These are phyloP conservation scores for Strigamia maritima DNA, from an alignment of 2,888 invertebrate genomes.

Conservation along the genomic window DNA sequence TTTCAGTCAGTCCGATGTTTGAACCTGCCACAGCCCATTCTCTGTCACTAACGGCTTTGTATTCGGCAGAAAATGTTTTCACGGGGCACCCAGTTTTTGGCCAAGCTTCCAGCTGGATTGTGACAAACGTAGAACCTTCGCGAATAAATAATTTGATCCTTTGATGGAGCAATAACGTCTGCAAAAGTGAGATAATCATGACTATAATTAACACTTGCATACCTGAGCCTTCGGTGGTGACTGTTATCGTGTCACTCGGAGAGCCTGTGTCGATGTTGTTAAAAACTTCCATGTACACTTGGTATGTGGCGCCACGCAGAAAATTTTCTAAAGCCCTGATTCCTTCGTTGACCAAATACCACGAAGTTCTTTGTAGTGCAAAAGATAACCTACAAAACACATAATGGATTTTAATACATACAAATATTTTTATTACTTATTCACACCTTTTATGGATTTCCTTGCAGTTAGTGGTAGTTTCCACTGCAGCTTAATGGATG, in stretches of 20 bases:
- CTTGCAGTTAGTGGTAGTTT: background rate
- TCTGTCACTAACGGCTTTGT: background rate
- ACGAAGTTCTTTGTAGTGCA: background rate
- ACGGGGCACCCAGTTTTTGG: conserved; percentile 12
- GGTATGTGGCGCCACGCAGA: background rate
- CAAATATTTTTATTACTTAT: background rate
- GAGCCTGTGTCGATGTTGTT: background rate
- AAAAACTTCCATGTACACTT: background rate
- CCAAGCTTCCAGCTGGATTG: conserved; percentile 40
- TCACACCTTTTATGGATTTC: background rate
- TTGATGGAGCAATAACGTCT: too few relatives aligned
- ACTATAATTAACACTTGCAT: too few relatives aligned
- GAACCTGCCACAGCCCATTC: conserved; percentile 1
- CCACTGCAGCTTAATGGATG: conserved; percentile 1
- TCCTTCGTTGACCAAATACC: background rate
- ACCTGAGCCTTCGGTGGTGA: too few relatives aligned
- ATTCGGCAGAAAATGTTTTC: too few relatives aligned
- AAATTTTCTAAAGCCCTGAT: conserved; percentile 2
- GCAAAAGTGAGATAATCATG: too few relatives aligned
- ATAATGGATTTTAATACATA: too few relatives aligned
- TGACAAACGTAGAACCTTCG: too few relatives aligned
- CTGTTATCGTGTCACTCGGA: too few relatives aligned
- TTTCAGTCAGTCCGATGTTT: background rate
- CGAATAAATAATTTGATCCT: too few relatives aligned
- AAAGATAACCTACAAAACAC: too few relatives aligned